Evolutionary conservation across 2,797 vertebrate species (phyloP).

Genomic region (Phataginus tricuspis): DNA sequence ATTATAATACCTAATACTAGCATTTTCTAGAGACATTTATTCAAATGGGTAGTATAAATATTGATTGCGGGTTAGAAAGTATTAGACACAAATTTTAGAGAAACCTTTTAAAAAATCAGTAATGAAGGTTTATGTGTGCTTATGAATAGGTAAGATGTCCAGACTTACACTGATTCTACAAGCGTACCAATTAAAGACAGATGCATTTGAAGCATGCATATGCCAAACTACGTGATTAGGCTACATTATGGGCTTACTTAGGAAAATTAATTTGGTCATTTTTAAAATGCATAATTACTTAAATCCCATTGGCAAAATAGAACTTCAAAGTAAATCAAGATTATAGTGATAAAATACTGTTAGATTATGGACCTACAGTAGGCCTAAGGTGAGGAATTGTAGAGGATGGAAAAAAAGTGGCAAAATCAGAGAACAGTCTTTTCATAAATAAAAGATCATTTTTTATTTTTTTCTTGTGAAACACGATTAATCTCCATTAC

Average conservation of each 20-base stretch:
- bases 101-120: background rate
- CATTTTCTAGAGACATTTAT: constrained; percentile 9
- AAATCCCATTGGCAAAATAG: constrained; percentile 45
- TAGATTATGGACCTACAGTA: background rate
- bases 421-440: background rate
- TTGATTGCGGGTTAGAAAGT: constrained; percentile 49
- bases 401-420: background rate
- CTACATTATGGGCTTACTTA: constrained; percentile 30
- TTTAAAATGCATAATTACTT: constrained; percentile 53
- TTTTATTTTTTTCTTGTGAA: background rate
- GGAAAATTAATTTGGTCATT: constrained; percentile 55
- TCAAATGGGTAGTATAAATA: constrained; percentile 44
- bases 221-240: background rate
- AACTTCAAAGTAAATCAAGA: constrained; percentile 46
- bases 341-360: background rate
- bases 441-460: background rate
- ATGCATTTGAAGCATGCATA: constrained; percentile 49
- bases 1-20: constrained; percentile 27
- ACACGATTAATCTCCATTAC: background rate
- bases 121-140: constrained; percentile 24
- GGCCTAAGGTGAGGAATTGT: background rate
- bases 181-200: constrained; percentile 7
- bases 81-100: constrained; percentile 26
- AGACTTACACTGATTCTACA: background rate
- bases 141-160: background rate